Base-by-base conservation (phyloP, 2,888 invertebrate species). In the Micoletzkya japonica region DNA sequence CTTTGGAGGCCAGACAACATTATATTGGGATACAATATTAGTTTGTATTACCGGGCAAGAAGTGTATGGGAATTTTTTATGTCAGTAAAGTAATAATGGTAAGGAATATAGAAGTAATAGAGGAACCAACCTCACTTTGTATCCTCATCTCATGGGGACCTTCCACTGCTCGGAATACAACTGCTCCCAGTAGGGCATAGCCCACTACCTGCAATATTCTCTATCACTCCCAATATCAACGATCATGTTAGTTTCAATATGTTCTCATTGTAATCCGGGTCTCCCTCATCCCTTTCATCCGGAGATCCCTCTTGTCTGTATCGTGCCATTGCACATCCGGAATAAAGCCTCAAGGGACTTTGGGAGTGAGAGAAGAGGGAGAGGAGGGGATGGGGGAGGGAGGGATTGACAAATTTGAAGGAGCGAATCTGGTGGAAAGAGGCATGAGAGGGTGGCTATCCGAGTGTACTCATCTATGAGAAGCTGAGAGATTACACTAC, bases 151-250 rank as follows among this genome's bases (percentile, higher is more conserved):
- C 85, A 61, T 85, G 82, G 14, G 85, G 84, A 10, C 81, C 77
- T 76, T 85, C 85, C 30, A 85, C 84, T 20, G 83, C 83, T 52
- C 82, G 79, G 73, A 85, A 85, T 7, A 85, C 81, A 4, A 85
- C 82, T 3, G 85, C 81, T 17, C 84, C 85, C 26, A 84, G 74
- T 26, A 80, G 75, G 26, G 84, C 81, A 70, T 85, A 85, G 7
- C 83, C 85, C 34, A 85, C 79, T 4, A 85, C 85, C 82, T 83
- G 67, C 67, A 80, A 24, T 44, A n/a, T n/a, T n/a, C n/a, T n/a
- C n/a, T n/a, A n/a, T n/a, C n/a, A n/a, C n/a, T n/a, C n/a, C n/a
- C n/a, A n/a, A n/a, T n/a, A n/a, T n/a, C n/a, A n/a, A n/a, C n/a
- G n/a, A n/a, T n/a, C n/a, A n/a, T n/a, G n/a, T n/a, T n/a, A n/a